Evolutionary conservation across 2,113 vertebrate genomes (phyloP), one percentile per base, ranked within the genome.

Genomic region (Hystrix brachyura): DNA sequence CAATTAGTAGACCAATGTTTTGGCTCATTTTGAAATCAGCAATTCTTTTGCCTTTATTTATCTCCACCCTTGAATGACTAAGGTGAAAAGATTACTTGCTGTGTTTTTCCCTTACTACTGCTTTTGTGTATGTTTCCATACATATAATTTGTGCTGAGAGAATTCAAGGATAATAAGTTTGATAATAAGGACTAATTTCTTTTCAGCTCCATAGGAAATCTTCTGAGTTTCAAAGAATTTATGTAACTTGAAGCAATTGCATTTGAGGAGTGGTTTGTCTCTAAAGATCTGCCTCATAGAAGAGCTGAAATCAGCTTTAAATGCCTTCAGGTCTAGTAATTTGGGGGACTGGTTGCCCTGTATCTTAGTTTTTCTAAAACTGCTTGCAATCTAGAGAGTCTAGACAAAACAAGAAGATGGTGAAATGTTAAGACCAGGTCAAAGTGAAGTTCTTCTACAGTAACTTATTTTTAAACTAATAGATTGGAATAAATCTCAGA

Each of bases 21-120:
- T 69, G 76, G 60, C 82, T 96, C 82, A 83, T 82, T 96, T 91
- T 94, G 13, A 78, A 96, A 86, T 87, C 91, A 94, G 78, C 11
- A 59, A 65, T 55, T 88, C 53, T 55, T 93, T 90, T 71, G 57
- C n/a, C 38, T 72, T 90, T 88, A 74, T 83, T 89, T 80, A 79
- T 86, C 67, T 95, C 34, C 9, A 81, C 29, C 8, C 32, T 65
- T 85, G 67, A 92, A 69, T 79, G 65, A 53, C 60, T 7, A 15
- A 94, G 18, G 48, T 89, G 6, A 43, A 79, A 85, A 23, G 57
- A 83, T 83, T 94, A 67, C 93, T 89, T 91, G 25, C 51, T 93
- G n/a, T 94, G 83, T 89, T 86, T 60, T 91, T 87, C 51, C 51
- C 76, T 87, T 84, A 96, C 79, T 89, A 64, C 5, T 74, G 60